Percentiles rank a stretch among this genome's conserved stretches.
These are phyloP conservation scores for Microplitis manilae DNA, from an alignment of 2,888 invertebrate species.

Conservation along the genomic window DNA sequence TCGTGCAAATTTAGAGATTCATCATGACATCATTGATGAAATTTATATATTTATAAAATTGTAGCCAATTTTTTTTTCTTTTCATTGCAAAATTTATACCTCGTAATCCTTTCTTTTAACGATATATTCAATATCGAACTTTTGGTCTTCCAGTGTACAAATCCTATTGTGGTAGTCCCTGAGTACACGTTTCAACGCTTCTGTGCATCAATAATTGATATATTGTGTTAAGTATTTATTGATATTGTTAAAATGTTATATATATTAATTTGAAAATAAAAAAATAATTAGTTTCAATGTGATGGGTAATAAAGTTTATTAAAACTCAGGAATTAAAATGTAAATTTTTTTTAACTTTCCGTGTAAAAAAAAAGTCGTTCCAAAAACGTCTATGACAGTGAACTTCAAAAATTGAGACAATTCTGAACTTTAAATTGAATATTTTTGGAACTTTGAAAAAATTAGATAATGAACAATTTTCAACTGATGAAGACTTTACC, in stretches of 20 bases:
- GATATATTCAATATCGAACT: constrained; percentile 98
- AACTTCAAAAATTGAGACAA: no score
- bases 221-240: constrained; percentile 11
- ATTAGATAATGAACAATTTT: no score
- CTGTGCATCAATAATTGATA: constrained; percentile 73
- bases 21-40: constrained; percentile 40
- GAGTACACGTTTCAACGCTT: constrained; percentile 82
- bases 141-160: constrained; percentile 89
- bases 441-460: no score
- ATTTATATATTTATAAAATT: constrained; percentile 36
- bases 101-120: constrained; percentile 99
- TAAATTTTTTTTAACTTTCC: no score
- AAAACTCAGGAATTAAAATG: neutral
- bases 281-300: neutral
- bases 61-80: constrained; percentile 39
- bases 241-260: neutral
- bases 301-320: neutral
- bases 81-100: constrained; percentile 78
- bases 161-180: constrained; percentile 93
- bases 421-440: no score
- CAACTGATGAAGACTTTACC: no score
- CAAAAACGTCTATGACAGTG: no score
- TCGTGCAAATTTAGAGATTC: constrained; percentile 38
- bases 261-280: neutral
- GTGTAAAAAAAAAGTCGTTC: no score